Evolutionary conservation across 2,797 vertebrate genomes (phyloP).

Genomic region (Enteromius fasciolatus): DNA sequence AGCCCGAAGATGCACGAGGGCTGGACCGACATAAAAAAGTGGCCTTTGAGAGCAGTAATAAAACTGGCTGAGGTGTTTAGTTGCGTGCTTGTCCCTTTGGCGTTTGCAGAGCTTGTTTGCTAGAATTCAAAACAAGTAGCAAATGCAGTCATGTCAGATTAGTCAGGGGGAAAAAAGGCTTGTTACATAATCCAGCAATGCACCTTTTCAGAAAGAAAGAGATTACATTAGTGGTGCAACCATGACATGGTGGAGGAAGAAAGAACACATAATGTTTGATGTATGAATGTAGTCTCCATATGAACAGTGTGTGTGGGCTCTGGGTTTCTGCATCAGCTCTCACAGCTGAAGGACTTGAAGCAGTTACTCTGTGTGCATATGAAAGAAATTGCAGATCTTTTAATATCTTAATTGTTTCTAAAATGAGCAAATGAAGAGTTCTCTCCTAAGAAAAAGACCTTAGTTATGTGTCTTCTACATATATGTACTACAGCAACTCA

Average conservation of each 20-base stretch:
- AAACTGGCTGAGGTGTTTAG: slow-evolving; percentile 23
- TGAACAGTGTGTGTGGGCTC: slow-evolving; percentile 25
- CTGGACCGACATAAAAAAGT: not conserved
- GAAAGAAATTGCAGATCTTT: not conserved
- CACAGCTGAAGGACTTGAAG: slow-evolving; percentile 5
- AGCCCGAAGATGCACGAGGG: slow-evolving; percentile 3
- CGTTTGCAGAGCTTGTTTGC: slow-evolving; percentile 33
- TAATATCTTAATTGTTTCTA: not conserved
- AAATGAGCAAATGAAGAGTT: not conserved
- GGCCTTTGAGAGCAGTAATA: slow-evolving; percentile 19
- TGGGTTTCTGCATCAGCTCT: not conserved
- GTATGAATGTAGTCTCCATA: slow-evolving; percentile 29
- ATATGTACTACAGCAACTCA: not conserved
- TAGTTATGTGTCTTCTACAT: not conserved
- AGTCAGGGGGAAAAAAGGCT: slow-evolving; percentile 6
- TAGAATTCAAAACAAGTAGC: slow-evolving; percentile 28
- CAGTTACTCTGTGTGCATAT: not conserved
- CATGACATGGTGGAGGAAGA: slow-evolving; percentile 41
- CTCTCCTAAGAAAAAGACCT: not conserved
- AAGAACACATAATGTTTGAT: slow-evolving; percentile 16
- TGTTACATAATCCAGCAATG: slow-evolving; percentile 41
- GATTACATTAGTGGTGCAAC: slow-evolving; percentile 43
- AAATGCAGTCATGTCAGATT: slow-evolving; percentile 27
- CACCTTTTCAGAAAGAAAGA: slow-evolving; percentile 43
- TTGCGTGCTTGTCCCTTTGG: slow-evolving; percentile 12